Base-by-base conservation (phyloP, 2,797 vertebrate species). In the Carduelis carduelis region DNA sequence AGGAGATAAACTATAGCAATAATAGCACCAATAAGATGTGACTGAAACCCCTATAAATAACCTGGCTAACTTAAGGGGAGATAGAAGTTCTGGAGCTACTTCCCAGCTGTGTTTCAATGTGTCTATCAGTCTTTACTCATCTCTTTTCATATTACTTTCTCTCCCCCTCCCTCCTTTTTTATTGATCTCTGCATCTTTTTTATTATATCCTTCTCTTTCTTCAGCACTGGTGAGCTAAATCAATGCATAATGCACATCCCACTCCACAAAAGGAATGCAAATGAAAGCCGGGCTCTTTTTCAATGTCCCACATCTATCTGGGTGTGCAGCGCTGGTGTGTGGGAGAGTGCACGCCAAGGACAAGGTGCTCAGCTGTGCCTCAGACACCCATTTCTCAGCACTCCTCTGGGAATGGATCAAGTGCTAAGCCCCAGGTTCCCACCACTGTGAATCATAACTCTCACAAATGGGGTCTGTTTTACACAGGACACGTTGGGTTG, bases 181-280 rank as follows among this genome's bases (percentile, higher is more conserved):
- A 97, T 96, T 96, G 93, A 97, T 96, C 96, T 96, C 90, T 57
- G 77, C 86, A 95, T 96, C 93, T 95, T 96, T 96, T 96, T 93
- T 94, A 95, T 96, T 94, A 96, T 94, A 94, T 70, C 93, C 89
- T 94, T 43, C 87, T 89, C 94, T 86, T 96, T 93, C 95, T 95
- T 82, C 74, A 44, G 87, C 90, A n/a, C 92, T 68, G 81, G 83
- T 27, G 81, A 96, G 90, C 88, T 84, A 94, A 95, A 97, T 97
- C 95, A 96, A 97, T 97, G 96, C 92, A 92, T 82, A 93, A 95
- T 89, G 92, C 94, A 95, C 94, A 95, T 90, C 92, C 72, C 90
- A 61, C 83, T 83, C 92, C 49, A 97, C 96, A 96, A 96, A 95
- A 96, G 96, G 96, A 97, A 97, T 97, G 95, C 94, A 96, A 97